phyloP scores from a whole-genome alignment of 1,140 invertebrate genomes.

The Bombus fervidus region DNA sequence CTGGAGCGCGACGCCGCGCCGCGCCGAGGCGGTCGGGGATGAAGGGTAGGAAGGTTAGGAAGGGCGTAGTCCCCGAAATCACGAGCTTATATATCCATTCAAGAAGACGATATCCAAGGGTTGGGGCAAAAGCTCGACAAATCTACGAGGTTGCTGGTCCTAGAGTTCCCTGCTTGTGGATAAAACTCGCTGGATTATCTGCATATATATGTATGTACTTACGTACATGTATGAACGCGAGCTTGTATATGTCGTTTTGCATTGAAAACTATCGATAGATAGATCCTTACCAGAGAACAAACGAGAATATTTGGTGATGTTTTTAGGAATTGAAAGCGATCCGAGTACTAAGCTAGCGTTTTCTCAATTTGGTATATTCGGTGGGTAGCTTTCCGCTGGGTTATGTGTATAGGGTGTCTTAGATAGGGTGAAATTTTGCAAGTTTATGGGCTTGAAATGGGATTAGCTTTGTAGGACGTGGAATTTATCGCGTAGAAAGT shows the following conservation, averaged over 20 bases:
- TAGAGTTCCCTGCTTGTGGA: not conserved
- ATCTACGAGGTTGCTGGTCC: slow-evolving; percentile 6
- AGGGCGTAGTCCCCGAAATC: slow-evolving; percentile 39
- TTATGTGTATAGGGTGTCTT: not conserved
- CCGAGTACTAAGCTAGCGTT: not conserved
- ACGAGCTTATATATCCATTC: slow-evolving; percentile 34
- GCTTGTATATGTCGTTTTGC: not conserved
- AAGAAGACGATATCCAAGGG: slow-evolving; percentile 35
- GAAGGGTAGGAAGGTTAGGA: not conserved
- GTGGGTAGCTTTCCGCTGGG: not conserved
- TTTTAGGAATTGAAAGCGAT: not conserved
- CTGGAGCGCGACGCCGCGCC: not conserved
- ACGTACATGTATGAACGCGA: too few species aligned
- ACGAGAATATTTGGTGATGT: not conserved
- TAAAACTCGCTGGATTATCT: slow-evolving; percentile 39
- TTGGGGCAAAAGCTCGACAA: slow-evolving; percentile 30
- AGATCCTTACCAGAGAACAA: not conserved
- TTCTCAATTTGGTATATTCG: not conserved
- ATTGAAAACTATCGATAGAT: slow-evolving; percentile 15
- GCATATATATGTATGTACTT: not conserved
- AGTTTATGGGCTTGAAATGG: too few species aligned
- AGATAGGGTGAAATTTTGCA: too few species aligned
- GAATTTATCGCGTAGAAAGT: too few species aligned
- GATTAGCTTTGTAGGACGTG: too few species aligned
- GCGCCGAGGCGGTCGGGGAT: too few species aligned